A percentile compares a stretch with the other conserved stretches of the same genome.
phyloP scores from a whole-genome alignment of 2,797 vertebrate species.

The Macroramphosus scolopax region DNA sequence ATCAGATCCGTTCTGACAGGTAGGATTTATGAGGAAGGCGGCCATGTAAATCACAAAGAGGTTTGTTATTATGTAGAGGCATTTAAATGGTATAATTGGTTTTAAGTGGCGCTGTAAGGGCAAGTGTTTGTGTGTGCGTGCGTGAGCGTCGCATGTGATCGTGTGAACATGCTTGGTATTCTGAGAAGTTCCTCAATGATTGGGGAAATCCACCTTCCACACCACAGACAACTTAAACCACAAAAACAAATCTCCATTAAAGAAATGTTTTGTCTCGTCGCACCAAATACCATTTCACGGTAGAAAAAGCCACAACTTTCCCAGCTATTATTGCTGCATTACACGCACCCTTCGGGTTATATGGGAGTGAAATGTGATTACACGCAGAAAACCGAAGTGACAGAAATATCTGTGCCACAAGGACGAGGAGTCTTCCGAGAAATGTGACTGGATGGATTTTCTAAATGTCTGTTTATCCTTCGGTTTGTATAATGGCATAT shows the following conservation, averaged over 20 bases:
- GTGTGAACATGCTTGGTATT: slow-evolving; percentile 45
- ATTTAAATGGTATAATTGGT: slow-evolving; percentile 66
- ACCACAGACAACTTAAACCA: slow-evolving; percentile 60
- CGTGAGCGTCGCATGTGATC: slow-evolving; percentile 15
- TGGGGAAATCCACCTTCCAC: slow-evolving; percentile 65
- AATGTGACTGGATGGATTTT: no score
- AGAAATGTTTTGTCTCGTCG: slow-evolving; percentile 52
- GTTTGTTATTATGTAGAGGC: slow-evolving; percentile 64
- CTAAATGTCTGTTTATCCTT: not conserved
- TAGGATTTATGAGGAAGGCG: slow-evolving; percentile 48
- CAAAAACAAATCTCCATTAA: slow-evolving; percentile 58
- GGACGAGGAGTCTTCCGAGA: not conserved
- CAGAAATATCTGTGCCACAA: slow-evolving; percentile 7
- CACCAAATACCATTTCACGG: slow-evolving; percentile 53
- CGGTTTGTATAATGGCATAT: not conserved
- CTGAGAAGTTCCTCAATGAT: slow-evolving; percentile 66
- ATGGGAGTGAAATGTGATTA: slow-evolving; percentile 33
- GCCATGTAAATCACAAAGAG: slow-evolving; percentile 55
- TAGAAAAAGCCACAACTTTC: slow-evolving; percentile 49
- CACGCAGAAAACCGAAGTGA: slow-evolving; percentile 5
- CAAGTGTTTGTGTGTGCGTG: slow-evolving; percentile 21
- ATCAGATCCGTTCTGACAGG: slow-evolving; percentile 52
- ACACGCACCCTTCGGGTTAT: slow-evolving; percentile 41
- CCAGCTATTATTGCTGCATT: slow-evolving; percentile 40
- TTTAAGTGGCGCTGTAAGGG: slow-evolving; percentile 55